Conservation (phyloP, 2,113 vertebrate genomes). For the Menura novaehollandiae region DNA sequence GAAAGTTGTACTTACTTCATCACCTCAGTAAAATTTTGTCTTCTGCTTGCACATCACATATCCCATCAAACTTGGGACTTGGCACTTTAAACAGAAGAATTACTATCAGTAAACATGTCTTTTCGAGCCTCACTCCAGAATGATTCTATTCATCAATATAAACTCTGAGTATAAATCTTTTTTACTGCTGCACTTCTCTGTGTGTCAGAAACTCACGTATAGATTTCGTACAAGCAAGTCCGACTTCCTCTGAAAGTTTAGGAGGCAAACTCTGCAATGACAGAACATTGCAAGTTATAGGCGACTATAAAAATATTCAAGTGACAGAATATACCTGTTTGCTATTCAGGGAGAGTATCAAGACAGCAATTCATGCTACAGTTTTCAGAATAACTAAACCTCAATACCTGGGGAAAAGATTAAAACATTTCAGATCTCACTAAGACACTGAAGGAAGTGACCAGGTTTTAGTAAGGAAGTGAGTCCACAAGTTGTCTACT, state of each 20-base stretch:
- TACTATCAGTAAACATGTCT: not conserved
- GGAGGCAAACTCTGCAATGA: slow-evolving; percentile 14
- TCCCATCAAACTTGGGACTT: not conserved
- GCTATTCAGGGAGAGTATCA: slow-evolving; percentile 12
- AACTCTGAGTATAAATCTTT: slow-evolving; percentile 10
- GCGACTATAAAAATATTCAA: not conserved
- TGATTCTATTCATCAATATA: slow-evolving; percentile 21
- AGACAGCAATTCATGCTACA: not conserved
- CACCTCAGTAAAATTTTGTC: not conserved
- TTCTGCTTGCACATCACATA: not conserved
- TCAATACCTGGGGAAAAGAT: not conserved
- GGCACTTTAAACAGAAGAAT: not conserved
- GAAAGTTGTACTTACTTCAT: not conserved
- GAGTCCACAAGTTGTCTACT: not conserved
- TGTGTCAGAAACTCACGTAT: not conserved
- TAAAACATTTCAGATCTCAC: not conserved
- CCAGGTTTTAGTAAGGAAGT: not conserved
- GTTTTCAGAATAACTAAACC: not conserved
- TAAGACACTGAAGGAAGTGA: not conserved
- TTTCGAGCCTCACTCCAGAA: not conserved
- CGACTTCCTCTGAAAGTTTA: slow-evolving; percentile 29
- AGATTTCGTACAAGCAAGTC: not conserved
- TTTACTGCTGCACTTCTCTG: slow-evolving; percentile 12
- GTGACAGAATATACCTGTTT: slow-evolving; percentile 24
- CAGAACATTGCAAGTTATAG: slow-evolving; percentile 6